Conservation (phyloP, 2,113 vertebrate genomes). For the Hippocampus abdominalis region DNA sequence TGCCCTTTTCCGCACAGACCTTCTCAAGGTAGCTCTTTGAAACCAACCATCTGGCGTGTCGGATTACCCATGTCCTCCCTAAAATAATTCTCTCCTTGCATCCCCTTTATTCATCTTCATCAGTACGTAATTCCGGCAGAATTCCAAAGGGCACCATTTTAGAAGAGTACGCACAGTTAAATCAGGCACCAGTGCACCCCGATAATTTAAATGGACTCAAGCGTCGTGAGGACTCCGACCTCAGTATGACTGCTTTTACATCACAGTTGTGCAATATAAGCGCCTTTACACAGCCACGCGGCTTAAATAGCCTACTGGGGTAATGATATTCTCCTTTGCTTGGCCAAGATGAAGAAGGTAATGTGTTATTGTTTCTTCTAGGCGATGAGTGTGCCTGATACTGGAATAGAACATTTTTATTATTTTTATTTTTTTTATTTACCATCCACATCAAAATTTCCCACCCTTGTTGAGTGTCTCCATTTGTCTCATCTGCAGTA, state of each 20-base stretch:
- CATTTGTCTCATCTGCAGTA: neutral
- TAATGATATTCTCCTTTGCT: conserved; percentile 50
- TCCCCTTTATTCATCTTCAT: conserved; percentile 40
- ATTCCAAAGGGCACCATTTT: conserved; percentile 47
- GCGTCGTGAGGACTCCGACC: conserved; percentile 19
- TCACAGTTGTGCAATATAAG: conserved; percentile 53
- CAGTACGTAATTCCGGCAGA: conserved; percentile 45
- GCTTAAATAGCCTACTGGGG: conserved; percentile 56
- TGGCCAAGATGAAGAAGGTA: conserved; percentile 52
- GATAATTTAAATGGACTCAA: conserved; percentile 51
- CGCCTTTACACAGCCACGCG: conserved; percentile 44
- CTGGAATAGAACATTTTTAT: conserved; percentile 29
- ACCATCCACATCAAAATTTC: neutral
- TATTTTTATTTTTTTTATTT: conserved; percentile 25
- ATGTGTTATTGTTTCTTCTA: conserved; percentile 31
- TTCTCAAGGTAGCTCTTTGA: neutral
- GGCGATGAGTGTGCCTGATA: conserved; percentile 23
- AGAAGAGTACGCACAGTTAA: conserved; percentile 36
- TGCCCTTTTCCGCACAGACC: neutral
- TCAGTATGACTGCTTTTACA: conserved; percentile 47
- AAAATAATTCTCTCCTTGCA: conserved; percentile 13
- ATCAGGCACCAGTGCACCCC: conserved; percentile 26
- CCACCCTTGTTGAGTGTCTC: neutral
- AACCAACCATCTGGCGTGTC: neutral
- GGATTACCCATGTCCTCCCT: neutral